These are phyloP conservation scores for Tangara arthus DNA, from an alignment of 2,797 vertebrate species.

Conservation along the genomic window DNA sequence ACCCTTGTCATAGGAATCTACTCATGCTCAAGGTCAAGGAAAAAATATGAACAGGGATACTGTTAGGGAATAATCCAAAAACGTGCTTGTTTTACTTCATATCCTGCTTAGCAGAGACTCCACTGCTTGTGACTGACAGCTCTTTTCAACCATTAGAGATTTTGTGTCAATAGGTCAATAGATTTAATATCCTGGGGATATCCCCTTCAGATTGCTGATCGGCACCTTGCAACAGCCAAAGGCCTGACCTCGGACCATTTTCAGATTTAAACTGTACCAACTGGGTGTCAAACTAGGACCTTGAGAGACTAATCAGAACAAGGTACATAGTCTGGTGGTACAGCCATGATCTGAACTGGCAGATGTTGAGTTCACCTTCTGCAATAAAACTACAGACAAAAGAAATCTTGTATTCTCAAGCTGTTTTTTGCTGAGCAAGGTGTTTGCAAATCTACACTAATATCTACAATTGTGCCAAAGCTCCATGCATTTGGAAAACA, in stretches of 20 bases:
- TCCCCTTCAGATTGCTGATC: conserved; percentile 16
- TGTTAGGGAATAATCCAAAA: background rate
- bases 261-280: conserved; percentile 1
- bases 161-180: conserved; percentile 55
- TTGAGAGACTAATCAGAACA: conserved; percentile 1
- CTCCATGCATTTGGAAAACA: background rate
- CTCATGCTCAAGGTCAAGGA: background rate
- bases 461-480: background rate
- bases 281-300: background rate
- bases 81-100: background rate
- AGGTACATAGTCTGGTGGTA: background rate
- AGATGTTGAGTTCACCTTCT: background rate
- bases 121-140: background rate
- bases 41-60: background rate
- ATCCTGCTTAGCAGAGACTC: background rate
- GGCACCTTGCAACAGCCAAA: background rate
- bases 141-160: conserved; percentile 23
- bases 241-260: background rate
- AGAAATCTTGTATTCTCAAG: background rate
- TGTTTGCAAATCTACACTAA: background rate
- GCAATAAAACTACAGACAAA: background rate
- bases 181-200: conserved; percentile 48
- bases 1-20: background rate
- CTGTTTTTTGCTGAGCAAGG: background rate
- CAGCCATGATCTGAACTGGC: background rate